Conservation (phyloP, 2,888 invertebrate genomes). For the Eugnorisma glareosa region DNA sequence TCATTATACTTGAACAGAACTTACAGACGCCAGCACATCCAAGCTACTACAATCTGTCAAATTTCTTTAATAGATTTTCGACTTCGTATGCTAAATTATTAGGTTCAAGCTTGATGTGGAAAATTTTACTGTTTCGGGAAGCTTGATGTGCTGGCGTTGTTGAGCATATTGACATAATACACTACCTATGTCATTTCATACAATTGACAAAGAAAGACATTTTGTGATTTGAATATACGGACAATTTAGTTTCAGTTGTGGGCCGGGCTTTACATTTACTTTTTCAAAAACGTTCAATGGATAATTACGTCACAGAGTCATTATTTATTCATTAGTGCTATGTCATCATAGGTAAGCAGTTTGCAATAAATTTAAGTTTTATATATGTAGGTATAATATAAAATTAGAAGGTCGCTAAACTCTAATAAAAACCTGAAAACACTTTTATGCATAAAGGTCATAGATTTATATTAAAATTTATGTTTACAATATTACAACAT, state of each 20-base stretch:
- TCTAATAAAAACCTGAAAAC: slow-evolving; percentile 1
- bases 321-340: slow-evolving; percentile 13
- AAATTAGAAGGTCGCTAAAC: slow-evolving; percentile 20
- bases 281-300: background rate
- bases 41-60: too few relatives aligned
- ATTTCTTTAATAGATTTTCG: too few relatives aligned
- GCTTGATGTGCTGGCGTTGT: too few relatives aligned
- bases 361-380: background rate
- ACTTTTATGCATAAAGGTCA: background rate
- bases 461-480: background rate
- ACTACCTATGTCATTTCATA: background rate
- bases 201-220: background rate
- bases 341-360: slow-evolving; percentile 19
- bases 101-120: too few relatives aligned
- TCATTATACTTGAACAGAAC: background rate
- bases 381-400: slow-evolving; percentile 6
- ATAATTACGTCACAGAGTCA: background rate
- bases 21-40: too few relatives aligned
- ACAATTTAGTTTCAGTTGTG: background rate
- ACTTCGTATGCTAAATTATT: too few relatives aligned
- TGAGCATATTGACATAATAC: background rate
- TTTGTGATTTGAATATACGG: background rate
- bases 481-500: background rate
- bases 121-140: too few relatives aligned
- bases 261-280: background rate